A percentile compares a stretch with the other conserved stretches of the same genome.
Conservation (phyloP, 2,113 vertebrate genomes). For the Euleptes europaea region DNA sequence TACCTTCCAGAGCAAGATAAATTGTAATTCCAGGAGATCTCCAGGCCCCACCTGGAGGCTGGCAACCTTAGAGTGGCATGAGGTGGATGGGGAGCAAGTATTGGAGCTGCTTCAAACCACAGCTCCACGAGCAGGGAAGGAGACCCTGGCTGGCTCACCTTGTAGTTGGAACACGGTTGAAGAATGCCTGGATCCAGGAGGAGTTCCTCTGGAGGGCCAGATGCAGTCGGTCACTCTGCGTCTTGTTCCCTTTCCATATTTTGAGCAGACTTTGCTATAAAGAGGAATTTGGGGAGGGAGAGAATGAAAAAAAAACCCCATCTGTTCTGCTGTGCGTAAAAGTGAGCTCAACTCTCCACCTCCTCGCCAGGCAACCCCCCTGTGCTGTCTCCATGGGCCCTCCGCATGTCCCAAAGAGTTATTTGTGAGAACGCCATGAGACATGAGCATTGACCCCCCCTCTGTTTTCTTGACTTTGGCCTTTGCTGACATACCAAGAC, state of each 20-base stretch:
- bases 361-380: not conserved
- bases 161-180: not conserved
- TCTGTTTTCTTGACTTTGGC: too few relatives aligned
- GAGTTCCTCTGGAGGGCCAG: not conserved
- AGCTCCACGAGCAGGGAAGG: too few relatives aligned
- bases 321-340: not conserved
- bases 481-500: too few relatives aligned
- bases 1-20: too few relatives aligned
- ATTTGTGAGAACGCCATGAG: too few relatives aligned
- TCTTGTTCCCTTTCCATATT: not conserved
- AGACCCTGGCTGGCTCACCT: fast-evolving
- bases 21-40: too few relatives aligned
- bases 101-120: not conserved
- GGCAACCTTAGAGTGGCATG: not conserved
- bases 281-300: not conserved
- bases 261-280: not conserved
- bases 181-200: not conserved
- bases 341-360: not conserved
- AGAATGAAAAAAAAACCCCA: too few relatives aligned
- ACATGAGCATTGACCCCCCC: too few relatives aligned
- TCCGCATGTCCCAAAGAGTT: not conserved
- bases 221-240: not conserved
- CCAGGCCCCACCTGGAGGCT: not conserved
- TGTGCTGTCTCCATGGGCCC: not conserved
- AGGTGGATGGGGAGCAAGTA: too few relatives aligned